Evolutionary conservation across 2,113 vertebrate species (phyloP), one percentile per base, ranked within the genome.

Genomic region (Ophiodon elongatus): DNA sequence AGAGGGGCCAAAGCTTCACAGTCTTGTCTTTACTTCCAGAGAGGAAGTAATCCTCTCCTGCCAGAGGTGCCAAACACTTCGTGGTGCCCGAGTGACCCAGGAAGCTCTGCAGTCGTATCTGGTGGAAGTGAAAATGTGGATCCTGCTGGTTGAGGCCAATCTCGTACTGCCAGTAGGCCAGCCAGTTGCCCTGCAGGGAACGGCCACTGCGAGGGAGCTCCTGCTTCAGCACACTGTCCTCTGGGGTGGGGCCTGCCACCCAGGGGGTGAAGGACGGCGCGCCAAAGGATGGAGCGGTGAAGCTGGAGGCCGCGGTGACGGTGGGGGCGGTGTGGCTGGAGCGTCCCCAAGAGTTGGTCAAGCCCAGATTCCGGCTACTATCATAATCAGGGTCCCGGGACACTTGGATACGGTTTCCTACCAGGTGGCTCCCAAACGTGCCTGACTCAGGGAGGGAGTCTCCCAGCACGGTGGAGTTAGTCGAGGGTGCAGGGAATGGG

Each of bases 101-200:
- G 81, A 98, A 99, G 85, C 96, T 98, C 95, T 99, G 98, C 80
- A 99, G 95, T 86, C 97, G 96, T 88, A 99, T 99, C 95, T 99
- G 98, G 90, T 99, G 97, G 93, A 99, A 99, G 94, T 97, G 97
- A 92, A 99, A 99, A 91, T 97, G 97, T 4, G 96, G 95, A 4
- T 99, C 98, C 1, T 98, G 97, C 78, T 98, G 98, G 92, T 96
- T 99, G 27, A 99, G 96, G 0, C 98, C 98, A 0, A 99, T 98
- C 93, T 99, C 98, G 0, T 99, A 98, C 88, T 99, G 98, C 98
- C 98, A 99, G 91, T 99, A 98, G 0, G 98, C 98, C 92, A 99
- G 93, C 98, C 98, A 99, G 95, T 99, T 99, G 54, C 98, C 98
- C 29, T 97, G 97, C 47, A 99, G 95, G 63, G 96, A 95, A 5